Evolutionary conservation across 2,113 vertebrate genomes (phyloP).

Genomic region (Phylloscopus trochilus): DNA sequence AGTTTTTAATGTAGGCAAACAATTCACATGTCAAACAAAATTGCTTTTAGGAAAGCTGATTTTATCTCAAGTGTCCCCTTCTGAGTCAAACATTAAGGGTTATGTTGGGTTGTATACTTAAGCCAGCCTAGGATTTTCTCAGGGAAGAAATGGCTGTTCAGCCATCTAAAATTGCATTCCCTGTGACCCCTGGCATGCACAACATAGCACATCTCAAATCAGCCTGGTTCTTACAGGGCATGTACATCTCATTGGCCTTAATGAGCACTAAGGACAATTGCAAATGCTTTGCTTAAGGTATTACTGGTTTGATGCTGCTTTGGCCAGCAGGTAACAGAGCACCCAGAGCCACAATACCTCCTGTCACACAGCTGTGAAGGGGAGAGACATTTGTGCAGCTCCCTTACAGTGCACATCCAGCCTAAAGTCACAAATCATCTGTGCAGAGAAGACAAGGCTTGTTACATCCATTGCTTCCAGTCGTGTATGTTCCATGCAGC

Average conservation of each 20-base stretch:
- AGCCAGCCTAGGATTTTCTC: neutral
- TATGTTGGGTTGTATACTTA: neutral
- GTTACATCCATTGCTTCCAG: neutral
- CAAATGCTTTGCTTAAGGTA: neutral
- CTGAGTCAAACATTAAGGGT: neutral
- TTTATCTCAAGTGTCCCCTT: neutral
- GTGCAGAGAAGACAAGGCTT: neutral
- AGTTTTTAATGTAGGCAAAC: neutral
- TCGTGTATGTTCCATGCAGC: rapidly evolving
- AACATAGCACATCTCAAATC: neutral
- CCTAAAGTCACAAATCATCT: neutral
- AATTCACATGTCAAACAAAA: neutral
- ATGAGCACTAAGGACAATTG: neutral
- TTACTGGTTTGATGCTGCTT: neutral
- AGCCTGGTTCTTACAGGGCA: neutral
- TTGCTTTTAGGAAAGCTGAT: neutral
- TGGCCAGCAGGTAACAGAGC: neutral
- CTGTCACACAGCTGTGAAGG: neutral
- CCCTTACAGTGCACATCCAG: neutral
- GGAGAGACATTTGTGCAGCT: neutral
- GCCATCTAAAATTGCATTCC: neutral
- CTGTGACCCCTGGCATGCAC: neutral
- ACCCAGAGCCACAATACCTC: neutral
- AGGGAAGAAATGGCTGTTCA: neutral
- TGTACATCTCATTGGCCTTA: neutral